Conservation (phyloP, 1,140 invertebrate species). For the Sycophila sp. region DNA sequence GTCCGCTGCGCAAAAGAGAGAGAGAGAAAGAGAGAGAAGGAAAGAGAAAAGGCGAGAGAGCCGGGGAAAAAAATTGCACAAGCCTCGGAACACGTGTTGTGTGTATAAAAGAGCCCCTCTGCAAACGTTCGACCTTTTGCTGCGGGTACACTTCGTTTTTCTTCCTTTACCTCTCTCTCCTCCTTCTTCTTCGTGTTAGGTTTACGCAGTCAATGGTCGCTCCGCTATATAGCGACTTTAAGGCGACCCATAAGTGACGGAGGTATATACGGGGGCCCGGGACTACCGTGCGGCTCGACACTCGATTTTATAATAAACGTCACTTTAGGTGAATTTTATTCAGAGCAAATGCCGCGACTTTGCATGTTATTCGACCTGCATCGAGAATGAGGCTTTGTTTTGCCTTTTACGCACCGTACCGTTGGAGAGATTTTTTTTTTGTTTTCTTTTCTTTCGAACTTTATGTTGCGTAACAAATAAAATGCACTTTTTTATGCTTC, state of each 20-base stretch:
- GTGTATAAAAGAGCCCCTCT: constrained; percentile 31
- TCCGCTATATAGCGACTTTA: too few relatives aligned
- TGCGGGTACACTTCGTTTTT: background rate
- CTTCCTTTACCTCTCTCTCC: background rate
- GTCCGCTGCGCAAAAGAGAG: background rate
- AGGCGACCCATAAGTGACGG: background rate
- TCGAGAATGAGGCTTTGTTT: background rate
- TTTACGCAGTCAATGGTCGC: background rate
- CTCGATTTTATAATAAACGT: constrained; percentile 26
- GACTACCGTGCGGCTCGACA: background rate
- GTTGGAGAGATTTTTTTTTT: too few relatives aligned
- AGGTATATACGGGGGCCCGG: background rate
- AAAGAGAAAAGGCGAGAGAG: constrained; percentile 16
- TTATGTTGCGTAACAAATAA: too few relatives aligned
- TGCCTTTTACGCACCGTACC: too few relatives aligned
- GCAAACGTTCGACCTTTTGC: constrained; percentile 18
- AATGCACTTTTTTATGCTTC: too few relatives aligned
- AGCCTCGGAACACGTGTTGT: constrained; percentile 11
- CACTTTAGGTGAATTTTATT: background rate
- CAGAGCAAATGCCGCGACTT: background rate
- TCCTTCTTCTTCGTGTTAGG: background rate
- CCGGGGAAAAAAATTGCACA: constrained; percentile 13
- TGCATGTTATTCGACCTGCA: background rate
- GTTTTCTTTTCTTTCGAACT: too few relatives aligned
- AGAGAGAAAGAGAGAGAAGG: constrained; percentile 5